Conservation (phyloP, 1,140 invertebrate species). For the Cecropterus lyciades region DNA sequence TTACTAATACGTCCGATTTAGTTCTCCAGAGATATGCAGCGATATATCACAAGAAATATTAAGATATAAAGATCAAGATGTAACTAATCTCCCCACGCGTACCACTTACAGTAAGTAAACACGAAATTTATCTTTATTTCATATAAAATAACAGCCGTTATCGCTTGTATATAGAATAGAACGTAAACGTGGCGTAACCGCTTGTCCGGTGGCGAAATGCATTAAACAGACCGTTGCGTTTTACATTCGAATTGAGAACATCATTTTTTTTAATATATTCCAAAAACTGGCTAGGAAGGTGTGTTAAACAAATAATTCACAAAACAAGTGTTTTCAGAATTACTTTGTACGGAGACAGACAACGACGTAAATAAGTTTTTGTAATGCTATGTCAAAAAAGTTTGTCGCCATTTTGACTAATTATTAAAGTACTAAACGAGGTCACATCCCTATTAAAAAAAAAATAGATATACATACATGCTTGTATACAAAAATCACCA, state of each 20-base stretch:
- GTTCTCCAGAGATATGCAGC: not conserved
- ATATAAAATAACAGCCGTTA: not conserved
- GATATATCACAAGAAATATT: not conserved
- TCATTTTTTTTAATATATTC: slow-evolving; percentile 9
- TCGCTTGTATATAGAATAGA: not conserved
- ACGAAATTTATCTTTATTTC: not conserved
- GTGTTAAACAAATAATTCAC: too few relatives aligned
- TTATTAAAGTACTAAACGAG: too few relatives aligned
- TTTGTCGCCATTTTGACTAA: too few relatives aligned
- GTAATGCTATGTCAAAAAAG: too few relatives aligned
- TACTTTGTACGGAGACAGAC: too few relatives aligned
- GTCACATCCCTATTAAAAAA: too few relatives aligned
- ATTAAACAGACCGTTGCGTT: slow-evolving; percentile 31
- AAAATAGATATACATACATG: too few relatives aligned
- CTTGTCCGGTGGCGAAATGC: slow-evolving; percentile 6
- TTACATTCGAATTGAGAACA: slow-evolving; percentile 14
- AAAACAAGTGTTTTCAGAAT: too few relatives aligned
- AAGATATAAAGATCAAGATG: slow-evolving; percentile 3
- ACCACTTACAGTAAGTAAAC: not conserved
- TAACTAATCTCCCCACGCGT: slow-evolving; percentile 3
- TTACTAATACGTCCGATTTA: too few relatives aligned
- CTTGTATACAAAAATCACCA: too few relatives aligned
- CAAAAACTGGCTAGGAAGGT: too few relatives aligned
- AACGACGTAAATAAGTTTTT: too few relatives aligned
- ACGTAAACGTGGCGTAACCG: not conserved